Conservation (phyloP, 2,113 vertebrate genomes). For the Ptychochromis oligacanthus region DNA sequence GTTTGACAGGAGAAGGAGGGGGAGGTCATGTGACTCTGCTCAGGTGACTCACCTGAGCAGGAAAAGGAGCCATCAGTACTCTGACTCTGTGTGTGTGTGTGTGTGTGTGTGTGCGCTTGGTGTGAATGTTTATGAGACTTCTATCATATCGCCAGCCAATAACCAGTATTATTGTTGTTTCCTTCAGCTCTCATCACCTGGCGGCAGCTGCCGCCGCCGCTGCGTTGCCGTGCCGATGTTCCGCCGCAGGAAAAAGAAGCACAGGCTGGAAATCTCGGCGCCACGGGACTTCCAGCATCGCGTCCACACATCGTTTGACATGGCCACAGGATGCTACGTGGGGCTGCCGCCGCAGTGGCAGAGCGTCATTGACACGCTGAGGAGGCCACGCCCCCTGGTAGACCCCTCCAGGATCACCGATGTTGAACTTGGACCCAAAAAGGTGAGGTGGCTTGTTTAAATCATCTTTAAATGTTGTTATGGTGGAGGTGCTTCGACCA, state of each 20-base stretch:
- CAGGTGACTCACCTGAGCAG: slow-evolving; percentile 29
- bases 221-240: slow-evolving; percentile 80
- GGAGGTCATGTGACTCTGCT: slow-evolving; percentile 34
- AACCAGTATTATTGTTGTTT: not conserved
- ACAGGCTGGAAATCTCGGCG: slow-evolving; percentile 87
- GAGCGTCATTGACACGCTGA: slow-evolving; percentile 88
- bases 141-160: not conserved
- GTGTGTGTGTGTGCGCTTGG: not conserved
- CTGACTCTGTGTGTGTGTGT: not conserved
- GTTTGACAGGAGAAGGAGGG: not conserved
- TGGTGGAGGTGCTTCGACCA: too few relatives aligned
- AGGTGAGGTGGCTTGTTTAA: slow-evolving; percentile 77
- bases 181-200: slow-evolving; percentile 16
- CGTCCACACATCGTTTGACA: slow-evolving; percentile 90
- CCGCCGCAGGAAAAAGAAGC: slow-evolving; percentile 89
- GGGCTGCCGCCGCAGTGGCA: slow-evolving; percentile 95
- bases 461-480: not conserved
- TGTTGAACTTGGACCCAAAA: slow-evolving; percentile 86
- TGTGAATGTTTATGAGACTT: not conserved
- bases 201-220: not conserved
- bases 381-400: slow-evolving; percentile 90
- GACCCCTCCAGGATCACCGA: slow-evolving; percentile 88
- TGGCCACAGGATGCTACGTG: slow-evolving; percentile 85
- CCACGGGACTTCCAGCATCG: slow-evolving; percentile 91
- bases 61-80: slow-evolving; percentile 4